These are phyloP conservation scores for Dynastes grantii DNA, from an alignment of 2,888 invertebrate genomes.

Conservation along the genomic window DNA sequence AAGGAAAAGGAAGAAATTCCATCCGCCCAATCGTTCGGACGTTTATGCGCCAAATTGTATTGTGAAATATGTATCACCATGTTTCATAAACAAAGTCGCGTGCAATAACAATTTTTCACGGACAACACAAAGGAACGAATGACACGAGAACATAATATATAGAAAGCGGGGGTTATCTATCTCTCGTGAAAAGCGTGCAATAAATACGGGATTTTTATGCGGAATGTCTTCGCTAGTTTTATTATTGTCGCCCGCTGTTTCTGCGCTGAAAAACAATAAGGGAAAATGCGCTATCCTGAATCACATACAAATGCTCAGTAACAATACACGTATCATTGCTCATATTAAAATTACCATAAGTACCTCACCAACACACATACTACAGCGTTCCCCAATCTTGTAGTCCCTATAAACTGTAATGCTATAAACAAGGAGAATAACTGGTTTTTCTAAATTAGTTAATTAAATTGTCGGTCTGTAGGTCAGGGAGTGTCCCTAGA, in stretches of 20 bases:
- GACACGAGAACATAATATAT: conserved; percentile 28
- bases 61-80: conserved; percentile 46
- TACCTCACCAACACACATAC: too few species aligned
- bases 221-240: conserved; percentile 22
- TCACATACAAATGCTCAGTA: too few species aligned
- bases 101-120: conserved; percentile 47
- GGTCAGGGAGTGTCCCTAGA: too few species aligned
- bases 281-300: not conserved
- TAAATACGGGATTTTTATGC: conserved; percentile 34
- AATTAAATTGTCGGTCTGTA: too few species aligned
- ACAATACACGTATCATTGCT: too few species aligned
- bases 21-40: conserved; percentile 44
- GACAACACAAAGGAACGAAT: conserved; percentile 43
- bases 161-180: conserved; percentile 24
- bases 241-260: not conserved
- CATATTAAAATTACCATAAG: too few species aligned
- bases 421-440: too few species aligned
- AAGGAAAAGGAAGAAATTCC: conserved; percentile 41
- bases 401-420: too few species aligned
- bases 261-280: not conserved
- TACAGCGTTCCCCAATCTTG: too few species aligned
- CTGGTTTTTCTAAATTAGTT: too few species aligned
- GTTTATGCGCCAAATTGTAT: conserved; percentile 43
- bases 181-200: conserved; percentile 13
- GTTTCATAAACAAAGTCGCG: conserved; percentile 45